phyloP scores from a whole-genome alignment of 2,113 vertebrate genomes.

The Vidua macroura region DNA sequence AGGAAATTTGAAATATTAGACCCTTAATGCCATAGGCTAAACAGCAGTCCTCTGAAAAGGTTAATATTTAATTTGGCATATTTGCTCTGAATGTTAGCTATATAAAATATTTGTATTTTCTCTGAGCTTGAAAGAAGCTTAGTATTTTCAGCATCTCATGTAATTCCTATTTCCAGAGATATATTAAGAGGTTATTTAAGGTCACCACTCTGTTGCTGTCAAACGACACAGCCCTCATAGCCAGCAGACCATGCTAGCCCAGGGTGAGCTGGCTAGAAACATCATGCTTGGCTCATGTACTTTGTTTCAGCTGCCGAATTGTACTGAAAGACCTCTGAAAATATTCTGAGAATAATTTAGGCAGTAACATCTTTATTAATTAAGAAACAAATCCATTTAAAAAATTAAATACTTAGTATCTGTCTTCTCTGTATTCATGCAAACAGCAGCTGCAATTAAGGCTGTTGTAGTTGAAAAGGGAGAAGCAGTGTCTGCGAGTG shows the following conservation, averaged over 20 bases:
- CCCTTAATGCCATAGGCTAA: neutral
- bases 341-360: neutral
- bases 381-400: neutral
- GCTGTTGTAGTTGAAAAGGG: neutral
- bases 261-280: constrained; percentile 28
- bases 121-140: constrained; percentile 17
- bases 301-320: constrained; percentile 4
- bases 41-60: neutral
- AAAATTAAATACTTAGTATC: neutral
- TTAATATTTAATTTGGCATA: constrained; percentile 36
- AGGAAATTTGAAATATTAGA: neutral
- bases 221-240: neutral
- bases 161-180: constrained; percentile 37
- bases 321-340: neutral
- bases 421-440: neutral
- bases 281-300: neutral
- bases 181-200: constrained; percentile 47
- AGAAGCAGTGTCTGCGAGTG: neutral
- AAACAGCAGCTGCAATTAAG: constrained; percentile 1
- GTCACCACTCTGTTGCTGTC: constrained; percentile 14
- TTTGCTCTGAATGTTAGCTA: constrained; percentile 17
- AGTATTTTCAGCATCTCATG: constrained; percentile 14
- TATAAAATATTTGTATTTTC: constrained; percentile 33
- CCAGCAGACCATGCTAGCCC: constrained; percentile 8
- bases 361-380: neutral